phyloP scores from a whole-genome alignment of 2,888 invertebrate species.

The Oxytorus armatus region DNA sequence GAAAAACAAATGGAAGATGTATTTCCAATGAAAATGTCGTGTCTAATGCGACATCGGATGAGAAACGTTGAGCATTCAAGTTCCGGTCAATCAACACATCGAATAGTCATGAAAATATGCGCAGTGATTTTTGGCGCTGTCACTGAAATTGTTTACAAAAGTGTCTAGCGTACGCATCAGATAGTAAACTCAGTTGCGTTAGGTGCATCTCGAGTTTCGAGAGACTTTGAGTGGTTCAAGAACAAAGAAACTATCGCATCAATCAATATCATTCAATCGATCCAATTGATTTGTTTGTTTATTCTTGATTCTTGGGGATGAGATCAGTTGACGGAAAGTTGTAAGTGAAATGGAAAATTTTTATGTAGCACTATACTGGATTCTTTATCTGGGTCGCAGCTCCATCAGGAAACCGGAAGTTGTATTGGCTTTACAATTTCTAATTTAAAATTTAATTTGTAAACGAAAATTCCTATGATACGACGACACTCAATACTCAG shows the following conservation, averaged over 20 bases:
- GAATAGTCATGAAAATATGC: slow-evolving; percentile 7
- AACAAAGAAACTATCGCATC: slow-evolving; percentile 9
- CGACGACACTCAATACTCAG: too few relatives aligned
- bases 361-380: not conserved
- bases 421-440: not conserved
- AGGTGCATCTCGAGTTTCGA: slow-evolving; percentile 10
- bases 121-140: slow-evolving; percentile 2
- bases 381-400: not conserved
- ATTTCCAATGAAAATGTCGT: slow-evolving; percentile 5
- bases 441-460: too few relatives aligned
- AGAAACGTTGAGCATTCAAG: not conserved
- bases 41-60: slow-evolving; percentile 3
- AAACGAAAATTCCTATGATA: too few relatives aligned
- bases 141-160: slow-evolving; percentile 4
- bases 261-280: slow-evolving; percentile 2
- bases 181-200: too few relatives aligned
- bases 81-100: not conserved
- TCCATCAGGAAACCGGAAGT: slow-evolving; percentile 18
- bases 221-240: not conserved
- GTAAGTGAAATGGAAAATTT: too few relatives aligned
- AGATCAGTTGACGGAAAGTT: too few relatives aligned
- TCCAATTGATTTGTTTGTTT: slow-evolving; percentile 4
- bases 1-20: slow-evolving; percentile 6
- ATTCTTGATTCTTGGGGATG: not conserved
- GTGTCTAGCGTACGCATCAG: not conserved